Evolutionary conservation across 2,797 vertebrate genomes (phyloP), one percentile per base, ranked within the genome.

Genomic region (Lates japonicus): DNA sequence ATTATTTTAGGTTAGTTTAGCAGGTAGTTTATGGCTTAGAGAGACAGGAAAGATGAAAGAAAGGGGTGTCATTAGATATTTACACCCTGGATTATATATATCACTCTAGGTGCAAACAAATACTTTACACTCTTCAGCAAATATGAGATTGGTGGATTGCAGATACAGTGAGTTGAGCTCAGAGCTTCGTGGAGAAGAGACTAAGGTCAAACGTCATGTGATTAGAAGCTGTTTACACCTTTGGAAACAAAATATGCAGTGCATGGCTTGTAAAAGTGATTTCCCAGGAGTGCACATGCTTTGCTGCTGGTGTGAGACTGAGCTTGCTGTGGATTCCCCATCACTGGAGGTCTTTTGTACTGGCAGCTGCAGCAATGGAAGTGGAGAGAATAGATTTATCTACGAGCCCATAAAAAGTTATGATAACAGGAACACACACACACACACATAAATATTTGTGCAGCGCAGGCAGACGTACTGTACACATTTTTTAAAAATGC

Each of bases 1-100:
- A 82, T 81, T 82, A 74, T 83, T 83, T 82, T 29, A 58, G 76
- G 70, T 81, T 76, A 70, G 62, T 80, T 84, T 73, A 87, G 83
- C 74, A 81, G 84, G 57, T 78, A 80, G 69, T 83, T 81, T 74
- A 76, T 78, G 68, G 29, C 60, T 78, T 20, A 41, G 25, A 75
- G 22, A 63, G 64, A 72, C 46, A 63, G 39, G 52, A 74, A 49
- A 82, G 70, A 86, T 79, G 68, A 77, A 82, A 84, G 49, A 25
- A 48, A 39, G 9, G 41, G 35, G 22, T 48, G 61, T n/a, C 19
- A 52, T 75, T n/a, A 81, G 66, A 55, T 57, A 49, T 58, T 46
- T 65, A 44, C 1, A 48, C 63, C 46, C 10, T 62, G 19, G 42
- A 69, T 70, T 74, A 69, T 61, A 25, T 60, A 57, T 48, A 65